Conservation (phyloP, 2,113 vertebrate species). For the Myiozetetes cayanensis region DNA sequence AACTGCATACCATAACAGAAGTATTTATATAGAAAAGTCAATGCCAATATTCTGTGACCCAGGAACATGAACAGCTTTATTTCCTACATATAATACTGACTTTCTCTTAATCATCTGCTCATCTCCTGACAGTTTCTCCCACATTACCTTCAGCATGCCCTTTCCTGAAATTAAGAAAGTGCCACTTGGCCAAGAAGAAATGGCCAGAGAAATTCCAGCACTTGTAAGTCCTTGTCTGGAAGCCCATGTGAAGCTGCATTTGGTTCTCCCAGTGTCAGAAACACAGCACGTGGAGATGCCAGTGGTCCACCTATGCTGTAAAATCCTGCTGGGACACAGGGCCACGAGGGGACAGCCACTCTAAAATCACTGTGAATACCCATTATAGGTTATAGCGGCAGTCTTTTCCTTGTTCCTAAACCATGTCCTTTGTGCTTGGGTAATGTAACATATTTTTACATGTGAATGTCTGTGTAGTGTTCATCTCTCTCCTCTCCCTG, state of each 20-base stretch:
- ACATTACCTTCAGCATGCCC: neutral
- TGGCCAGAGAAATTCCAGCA: neutral
- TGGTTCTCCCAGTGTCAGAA: neutral
- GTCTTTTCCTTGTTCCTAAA: neutral
- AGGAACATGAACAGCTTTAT: neutral
- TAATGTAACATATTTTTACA: neutral
- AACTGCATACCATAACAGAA: neutral
- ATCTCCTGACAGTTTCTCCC: neutral
- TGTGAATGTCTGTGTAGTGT: neutral
- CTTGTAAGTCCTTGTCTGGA: neutral
- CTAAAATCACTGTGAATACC: neutral
- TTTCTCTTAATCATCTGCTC: neutral
- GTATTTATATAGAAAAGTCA: neutral
- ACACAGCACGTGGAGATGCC: neutral
- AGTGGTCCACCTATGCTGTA: neutral
- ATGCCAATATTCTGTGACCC: neutral
- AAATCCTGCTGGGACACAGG: neutral
- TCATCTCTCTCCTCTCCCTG: neutral
- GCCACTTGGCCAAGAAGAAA: neutral
- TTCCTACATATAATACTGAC: neutral
- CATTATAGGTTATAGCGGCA: accelerated
- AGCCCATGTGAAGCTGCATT: neutral
- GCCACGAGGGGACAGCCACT: neutral
- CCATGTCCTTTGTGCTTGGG: neutral
- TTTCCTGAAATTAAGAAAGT: neutral